Conservation (phyloP, 30 jellyfish, hydroid and myxozoan genomes). For the Nemopilema nomurai region DNA sequence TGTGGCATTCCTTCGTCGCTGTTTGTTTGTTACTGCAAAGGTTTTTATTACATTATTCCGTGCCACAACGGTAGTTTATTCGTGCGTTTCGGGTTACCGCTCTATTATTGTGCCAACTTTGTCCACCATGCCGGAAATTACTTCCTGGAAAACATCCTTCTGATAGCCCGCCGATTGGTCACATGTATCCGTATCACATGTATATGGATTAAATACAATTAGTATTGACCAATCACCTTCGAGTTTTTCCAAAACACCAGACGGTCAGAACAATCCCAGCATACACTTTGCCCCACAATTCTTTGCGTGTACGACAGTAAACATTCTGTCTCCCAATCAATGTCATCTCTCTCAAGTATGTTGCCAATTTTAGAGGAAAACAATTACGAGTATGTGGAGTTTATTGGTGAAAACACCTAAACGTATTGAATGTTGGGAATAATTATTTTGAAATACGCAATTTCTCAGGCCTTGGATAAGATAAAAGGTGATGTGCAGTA, state of each 20-base stretch:
- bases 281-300: conserved; percentile 41
- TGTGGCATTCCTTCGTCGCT: no score
- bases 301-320: conserved; percentile 53
- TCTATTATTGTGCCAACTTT: no score
- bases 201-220: not conserved
- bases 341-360: conserved; percentile 22
- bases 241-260: conserved; percentile 53
- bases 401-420: no score
- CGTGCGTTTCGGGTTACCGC: no score
- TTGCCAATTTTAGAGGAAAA: not conserved
- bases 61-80: no score
- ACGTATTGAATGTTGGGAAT: no score
- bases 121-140: not conserved
- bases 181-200: not conserved
- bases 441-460: no score
- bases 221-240: conserved; percentile 39
- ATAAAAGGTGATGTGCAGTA: no score
- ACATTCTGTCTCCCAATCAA: not conserved
- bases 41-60: no score
- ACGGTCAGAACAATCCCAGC: conserved; percentile 20
- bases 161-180: not conserved
- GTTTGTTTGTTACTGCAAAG: no score
- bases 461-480: no score
- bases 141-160: not conserved
- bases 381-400: no score